Base-by-base conservation (phyloP, 1,140 invertebrate species). In the Cecropterus lyciades region DNA sequence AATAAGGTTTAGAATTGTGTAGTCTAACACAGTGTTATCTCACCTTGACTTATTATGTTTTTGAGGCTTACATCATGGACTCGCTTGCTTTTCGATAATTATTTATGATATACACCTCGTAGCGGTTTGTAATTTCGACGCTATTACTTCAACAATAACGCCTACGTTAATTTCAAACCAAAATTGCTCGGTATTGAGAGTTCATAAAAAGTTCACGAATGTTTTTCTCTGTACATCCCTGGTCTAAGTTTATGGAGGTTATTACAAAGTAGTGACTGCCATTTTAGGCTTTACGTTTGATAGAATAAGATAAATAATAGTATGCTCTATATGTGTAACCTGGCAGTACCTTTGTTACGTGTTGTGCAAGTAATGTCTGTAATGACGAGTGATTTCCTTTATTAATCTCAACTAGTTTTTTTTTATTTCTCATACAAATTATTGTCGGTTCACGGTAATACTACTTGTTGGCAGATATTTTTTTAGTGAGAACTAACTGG, bases 31-130 rank as follows among this genome's bases (percentile, higher is more conserved):
- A 15, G 40, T 55, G 16, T 15, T 55, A 14, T 30, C 42, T 16
- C n/a, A 59, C 42, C 42, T 59, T 59, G 42, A 45, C 40, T 59
- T 59, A 48, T 48, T 48, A 59, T 59, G 55, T 59, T 59, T 59
- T 59, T 59, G 52, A 46, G 10, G 55, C 55, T 45, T 42, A 45
- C 55, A 43, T 59, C 56, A 46, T 59, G 43, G 24, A 0, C 6
- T 53, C 33, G 33, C 33, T 55, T 40, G 52, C 17, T 59, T 46
- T 46, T 59, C 14, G 56, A 59, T 59, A 59, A 59, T 59, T 59
- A 59, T 59, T 59, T 59, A 59, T 59, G 20, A 45, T 45, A 46
- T 46, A 59, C 42, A 46, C 20, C 8, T 20, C 20, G 4, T 42
- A 7, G n/a, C 20, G 9, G 9, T 8, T 11, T 11, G 10, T 17